Evolutionary conservation across 2,113 vertebrate species (phyloP).

Genomic region (Naja naja): DNA sequence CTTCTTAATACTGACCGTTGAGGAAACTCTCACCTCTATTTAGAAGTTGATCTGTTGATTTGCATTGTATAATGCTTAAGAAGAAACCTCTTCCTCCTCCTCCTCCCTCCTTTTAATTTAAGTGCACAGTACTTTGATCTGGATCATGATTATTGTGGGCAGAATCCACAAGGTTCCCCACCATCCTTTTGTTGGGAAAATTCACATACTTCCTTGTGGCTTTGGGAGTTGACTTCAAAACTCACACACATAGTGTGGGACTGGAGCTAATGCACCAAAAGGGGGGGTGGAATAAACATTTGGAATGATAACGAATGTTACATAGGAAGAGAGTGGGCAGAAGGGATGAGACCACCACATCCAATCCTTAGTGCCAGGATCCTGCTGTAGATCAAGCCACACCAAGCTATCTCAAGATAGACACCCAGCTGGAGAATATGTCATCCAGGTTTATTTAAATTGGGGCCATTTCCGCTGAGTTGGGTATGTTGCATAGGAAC

Average conservation of each 20-base stretch:
- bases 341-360: not conserved
- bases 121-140: not conserved
- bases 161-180: not conserved
- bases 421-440: not conserved
- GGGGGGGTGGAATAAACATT: not conserved
- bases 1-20: not conserved
- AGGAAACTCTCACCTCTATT: not conserved
- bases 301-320: not conserved
- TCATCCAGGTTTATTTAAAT: not conserved
- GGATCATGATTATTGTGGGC: not conserved
- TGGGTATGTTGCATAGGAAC: not conserved
- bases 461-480: not conserved
- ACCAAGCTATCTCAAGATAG: not conserved
- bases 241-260: not conserved
- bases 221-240: not conserved
- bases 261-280: not conserved
- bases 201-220: not conserved
- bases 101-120: not conserved
- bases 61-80: not conserved
- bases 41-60: not conserved
- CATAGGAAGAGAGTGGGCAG: not conserved
- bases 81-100: no score
- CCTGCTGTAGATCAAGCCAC: not conserved
- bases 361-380: not conserved
- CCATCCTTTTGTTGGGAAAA: not conserved